A percentile compares a stretch with the other conserved stretches of the same genome.
phyloP scores from a whole-genome alignment of 2,888 invertebrate genomes.

The Rotaria socialis region DNA sequence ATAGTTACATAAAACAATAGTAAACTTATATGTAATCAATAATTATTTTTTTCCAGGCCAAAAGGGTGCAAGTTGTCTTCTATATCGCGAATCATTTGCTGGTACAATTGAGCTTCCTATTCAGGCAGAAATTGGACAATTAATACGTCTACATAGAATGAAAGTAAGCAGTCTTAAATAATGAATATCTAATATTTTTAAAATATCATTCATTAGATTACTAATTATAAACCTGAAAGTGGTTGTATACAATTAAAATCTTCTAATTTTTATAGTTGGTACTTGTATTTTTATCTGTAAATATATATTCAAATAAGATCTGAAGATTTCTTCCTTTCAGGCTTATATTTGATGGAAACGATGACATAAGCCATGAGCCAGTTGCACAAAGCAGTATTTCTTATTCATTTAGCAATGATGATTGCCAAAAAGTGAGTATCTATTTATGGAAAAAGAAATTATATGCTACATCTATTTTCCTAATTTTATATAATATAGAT shows the following conservation, averaged over 20 bases:
- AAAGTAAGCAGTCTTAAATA: background rate
- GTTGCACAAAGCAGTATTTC: background rate
- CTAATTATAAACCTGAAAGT: background rate
- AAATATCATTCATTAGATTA: background rate
- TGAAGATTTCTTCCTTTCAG: background rate
- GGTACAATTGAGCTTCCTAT: slow-evolving; percentile 3
- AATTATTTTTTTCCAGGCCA: background rate
- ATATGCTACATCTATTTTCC: too few species aligned
- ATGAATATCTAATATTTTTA: background rate
- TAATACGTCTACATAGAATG: slow-evolving; percentile 22
- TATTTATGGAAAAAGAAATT: background rate
- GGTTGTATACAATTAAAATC: slow-evolving; percentile 1
- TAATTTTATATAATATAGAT: background rate
- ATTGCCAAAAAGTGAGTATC: background rate
- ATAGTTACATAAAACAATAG: background rate
- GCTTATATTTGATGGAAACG: background rate
- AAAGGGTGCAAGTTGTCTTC: background rate
- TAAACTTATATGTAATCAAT: background rate
- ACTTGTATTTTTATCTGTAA: background rate
- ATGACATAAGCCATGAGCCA: background rate
- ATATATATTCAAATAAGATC: background rate
- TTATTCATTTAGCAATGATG: background rate
- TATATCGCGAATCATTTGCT: background rate
- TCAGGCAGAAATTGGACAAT: background rate
- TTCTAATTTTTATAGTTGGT: background rate